A percentile compares a stretch with the other conserved stretches of the same genome.
phyloP scores from a whole-genome alignment of 2,113 vertebrate species.

The Lepidothrix coronata region DNA sequence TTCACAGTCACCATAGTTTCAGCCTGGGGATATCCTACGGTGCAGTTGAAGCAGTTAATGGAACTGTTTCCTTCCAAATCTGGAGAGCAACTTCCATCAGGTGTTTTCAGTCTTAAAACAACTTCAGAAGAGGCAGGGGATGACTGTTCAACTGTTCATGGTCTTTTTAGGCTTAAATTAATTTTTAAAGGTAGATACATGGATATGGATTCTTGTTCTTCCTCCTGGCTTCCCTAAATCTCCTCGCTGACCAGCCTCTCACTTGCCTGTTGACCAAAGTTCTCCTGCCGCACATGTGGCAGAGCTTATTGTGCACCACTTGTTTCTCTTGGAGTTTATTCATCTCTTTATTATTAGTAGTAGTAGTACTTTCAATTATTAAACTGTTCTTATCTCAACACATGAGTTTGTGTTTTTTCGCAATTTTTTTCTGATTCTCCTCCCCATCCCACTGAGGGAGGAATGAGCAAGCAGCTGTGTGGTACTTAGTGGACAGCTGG shows the following conservation, averaged over 20 bases:
- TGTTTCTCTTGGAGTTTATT: background rate
- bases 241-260: background rate
- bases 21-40: rapidly evolving
- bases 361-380: background rate
- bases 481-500: background rate
- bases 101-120: background rate
- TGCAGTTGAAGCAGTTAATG: background rate
- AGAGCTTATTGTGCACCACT: background rate
- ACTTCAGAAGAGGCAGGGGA: background rate
- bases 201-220: background rate
- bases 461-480: background rate
- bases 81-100: background rate
- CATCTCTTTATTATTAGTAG: background rate
- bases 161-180: background rate
- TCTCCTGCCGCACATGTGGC: background rate
- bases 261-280: background rate
- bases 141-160: background rate
- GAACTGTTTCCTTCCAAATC: background rate
- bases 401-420: rapidly evolving
- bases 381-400: background rate
- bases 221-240: background rate
- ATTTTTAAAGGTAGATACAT: background rate
- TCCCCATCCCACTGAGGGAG: background rate
- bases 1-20: background rate
- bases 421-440: background rate